Conservation (phyloP, 2,797 vertebrate species). For the Neoniphon sammara region DNA sequence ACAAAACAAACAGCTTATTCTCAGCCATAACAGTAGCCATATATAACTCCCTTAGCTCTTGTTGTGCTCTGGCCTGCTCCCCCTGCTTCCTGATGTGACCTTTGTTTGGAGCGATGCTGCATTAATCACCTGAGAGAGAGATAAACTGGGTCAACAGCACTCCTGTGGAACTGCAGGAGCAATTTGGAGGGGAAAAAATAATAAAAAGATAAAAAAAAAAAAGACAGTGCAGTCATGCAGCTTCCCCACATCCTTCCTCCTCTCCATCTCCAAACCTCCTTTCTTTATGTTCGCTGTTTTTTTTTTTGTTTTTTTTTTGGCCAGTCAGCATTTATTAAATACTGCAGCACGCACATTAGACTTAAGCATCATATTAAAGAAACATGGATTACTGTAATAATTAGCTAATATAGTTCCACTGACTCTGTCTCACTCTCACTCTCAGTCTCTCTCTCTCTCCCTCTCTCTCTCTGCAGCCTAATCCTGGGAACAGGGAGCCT, state of each 20-base stretch:
- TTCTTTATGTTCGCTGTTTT: conserved; percentile 31
- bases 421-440: conserved; percentile 15
- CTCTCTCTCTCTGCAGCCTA: conserved; percentile 49
- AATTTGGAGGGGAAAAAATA: conserved; percentile 52
- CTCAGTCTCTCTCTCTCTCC: conserved; percentile 34
- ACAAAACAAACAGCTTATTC: conserved; percentile 61
- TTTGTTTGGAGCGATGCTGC: conserved; percentile 74
- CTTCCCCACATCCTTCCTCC: conserved; percentile 21
- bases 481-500: conserved; percentile 57
- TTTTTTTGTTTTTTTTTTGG: conserved; percentile 48
- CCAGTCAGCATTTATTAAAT: conserved; percentile 68
- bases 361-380: conserved; percentile 62
- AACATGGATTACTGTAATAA: conserved; percentile 64
- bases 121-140: conserved; percentile 81
- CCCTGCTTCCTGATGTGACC: conserved; percentile 70
- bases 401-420: conserved; percentile 49
- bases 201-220: neutral
- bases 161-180: conserved; percentile 59
- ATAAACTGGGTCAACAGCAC: conserved; percentile 82
- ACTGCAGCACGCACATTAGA: conserved; percentile 58
- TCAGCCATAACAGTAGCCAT: conserved; percentile 39
- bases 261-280: conserved; percentile 37
- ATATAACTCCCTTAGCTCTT: conserved; percentile 60
- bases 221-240: neutral
- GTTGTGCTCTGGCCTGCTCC: conserved; percentile 57